Evolutionary conservation across 2,888 invertebrate species (phyloP).

Genomic region (Exocentrus adspersus): DNA sequence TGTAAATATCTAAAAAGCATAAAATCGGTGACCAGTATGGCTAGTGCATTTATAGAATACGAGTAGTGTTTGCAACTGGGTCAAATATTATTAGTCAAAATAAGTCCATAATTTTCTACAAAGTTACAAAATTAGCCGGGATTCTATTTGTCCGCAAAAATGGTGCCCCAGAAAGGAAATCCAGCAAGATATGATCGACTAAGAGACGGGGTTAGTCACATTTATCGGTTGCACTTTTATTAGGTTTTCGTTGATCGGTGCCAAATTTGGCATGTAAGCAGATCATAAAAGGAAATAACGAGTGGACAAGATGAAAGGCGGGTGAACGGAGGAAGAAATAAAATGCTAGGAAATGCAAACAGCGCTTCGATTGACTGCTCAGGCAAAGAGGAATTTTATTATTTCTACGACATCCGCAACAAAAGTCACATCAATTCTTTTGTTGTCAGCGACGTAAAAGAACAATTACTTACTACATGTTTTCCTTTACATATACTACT

Average conservation of each 20-base stretch:
- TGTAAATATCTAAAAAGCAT: too few species aligned
- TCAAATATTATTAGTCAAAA: too few species aligned
- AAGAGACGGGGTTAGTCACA: slow-evolving; percentile 3
- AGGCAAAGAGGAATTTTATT: background rate
- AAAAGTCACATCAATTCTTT: slow-evolving; percentile 1
- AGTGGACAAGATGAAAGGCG: slow-evolving; percentile 24
- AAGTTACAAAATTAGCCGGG: too few species aligned
- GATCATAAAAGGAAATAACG: slow-evolving; percentile 40
- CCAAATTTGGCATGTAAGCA: slow-evolving; percentile 37
- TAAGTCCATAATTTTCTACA: too few species aligned
- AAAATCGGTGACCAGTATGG: too few species aligned
- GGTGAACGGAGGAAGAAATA: slow-evolving; percentile 18
- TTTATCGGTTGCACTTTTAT: slow-evolving; percentile 17
- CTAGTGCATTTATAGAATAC: too few species aligned
- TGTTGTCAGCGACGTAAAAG: background rate
- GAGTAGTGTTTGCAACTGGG: too few species aligned
- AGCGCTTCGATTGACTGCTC: slow-evolving; percentile 7
- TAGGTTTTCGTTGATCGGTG: slow-evolving; percentile 40
- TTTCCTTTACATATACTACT: background rate
- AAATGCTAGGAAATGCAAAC: slow-evolving; percentile 25
- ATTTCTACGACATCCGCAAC: slow-evolving; percentile 9
- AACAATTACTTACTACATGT: background rate
- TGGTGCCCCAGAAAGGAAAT: slow-evolving; percentile 16
- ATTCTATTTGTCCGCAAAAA: slow-evolving; percentile 7
- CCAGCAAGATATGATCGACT: slow-evolving; percentile 19